These are phyloP conservation scores for Uromys caudimaculatus DNA, from an alignment of 2,797 vertebrate species.

Conservation along the genomic window DNA sequence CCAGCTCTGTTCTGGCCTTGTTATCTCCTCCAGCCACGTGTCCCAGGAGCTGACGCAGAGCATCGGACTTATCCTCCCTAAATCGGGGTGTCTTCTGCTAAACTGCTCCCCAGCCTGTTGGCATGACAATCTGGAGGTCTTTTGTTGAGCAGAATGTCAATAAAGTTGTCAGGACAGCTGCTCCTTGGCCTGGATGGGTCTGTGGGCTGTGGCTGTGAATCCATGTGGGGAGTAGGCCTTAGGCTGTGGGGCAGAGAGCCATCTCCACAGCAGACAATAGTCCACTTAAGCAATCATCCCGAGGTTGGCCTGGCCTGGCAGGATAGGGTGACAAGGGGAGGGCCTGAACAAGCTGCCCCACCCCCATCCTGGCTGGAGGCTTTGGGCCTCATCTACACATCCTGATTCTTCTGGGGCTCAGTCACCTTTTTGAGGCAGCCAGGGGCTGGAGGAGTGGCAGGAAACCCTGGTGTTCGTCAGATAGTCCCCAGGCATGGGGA, in stretches of 20 bases:
- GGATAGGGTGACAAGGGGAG: not conserved
- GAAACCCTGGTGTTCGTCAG: too few species aligned
- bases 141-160: not conserved
- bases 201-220: not conserved
- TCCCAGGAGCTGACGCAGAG: not conserved
- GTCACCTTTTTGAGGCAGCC: not conserved
- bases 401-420: not conserved
- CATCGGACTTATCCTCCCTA: not conserved
- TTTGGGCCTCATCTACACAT: not conserved
- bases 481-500: fast-evolving
- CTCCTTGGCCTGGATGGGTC: not conserved
- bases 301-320: not conserved
- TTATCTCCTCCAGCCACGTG: not conserved
- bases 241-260: not conserved
- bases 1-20: not conserved
- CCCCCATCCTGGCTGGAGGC: not conserved
- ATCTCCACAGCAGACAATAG: not conserved
- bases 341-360: not conserved
- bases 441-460: not conserved
- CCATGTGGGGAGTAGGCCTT: not conserved
- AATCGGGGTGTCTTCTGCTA: not conserved
- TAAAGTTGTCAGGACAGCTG: conserved; percentile 37
- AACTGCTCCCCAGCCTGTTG: not conserved
- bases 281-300: not conserved
- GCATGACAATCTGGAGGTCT: not conserved